Base-by-base conservation (phyloP, 2,113 vertebrate species). In the Tympanuchus pallidicinctus region DNA sequence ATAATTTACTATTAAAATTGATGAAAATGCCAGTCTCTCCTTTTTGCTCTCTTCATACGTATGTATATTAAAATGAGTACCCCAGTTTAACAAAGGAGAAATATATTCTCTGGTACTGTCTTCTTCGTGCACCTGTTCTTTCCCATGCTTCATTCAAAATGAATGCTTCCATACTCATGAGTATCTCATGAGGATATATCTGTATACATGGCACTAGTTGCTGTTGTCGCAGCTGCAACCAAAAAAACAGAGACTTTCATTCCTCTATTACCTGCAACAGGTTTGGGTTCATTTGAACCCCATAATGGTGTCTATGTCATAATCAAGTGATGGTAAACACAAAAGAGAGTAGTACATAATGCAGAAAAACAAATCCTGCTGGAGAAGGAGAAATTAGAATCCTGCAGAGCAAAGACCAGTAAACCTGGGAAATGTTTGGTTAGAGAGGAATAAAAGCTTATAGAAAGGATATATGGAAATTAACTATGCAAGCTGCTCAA, bases 1-100 rank as follows among this genome's bases (percentile, higher is more conserved):
- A 80, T 36, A 90, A 93, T 89, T 87, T 93, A 38, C n/a, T 79
- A 22, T 78, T 87, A 82, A 91, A 92, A 87, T 84, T 47, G 73
- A 64, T 76, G 45, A 82, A 93, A 92, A 93, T 89, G 1, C 59
- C 40, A 82, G 45, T 22, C 4, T 82, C 32, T 84, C 20, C 18
- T 75, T 90, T 89, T 52, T 74, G 13, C 42, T 92, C 47, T 81
- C 34, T 42, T 92, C 45, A 38, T 88, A 36, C 45, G 27, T 69
- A 77, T 82, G 74, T 14, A 38, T 56, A 66, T 67, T 50, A 59
- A 89, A 84, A 20, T 13, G 38, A 81, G 18, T 81, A 83, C 47
- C 16, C 30, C 27, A 64, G 28, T 67, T 71, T 71, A 91, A 86
- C 42, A 64, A 91, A 86, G 34, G 25, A 64, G 20, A 77, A 67